phyloP scores from a whole-genome alignment of 1,140 invertebrate genomes.

The Whitmania pigra region DNA sequence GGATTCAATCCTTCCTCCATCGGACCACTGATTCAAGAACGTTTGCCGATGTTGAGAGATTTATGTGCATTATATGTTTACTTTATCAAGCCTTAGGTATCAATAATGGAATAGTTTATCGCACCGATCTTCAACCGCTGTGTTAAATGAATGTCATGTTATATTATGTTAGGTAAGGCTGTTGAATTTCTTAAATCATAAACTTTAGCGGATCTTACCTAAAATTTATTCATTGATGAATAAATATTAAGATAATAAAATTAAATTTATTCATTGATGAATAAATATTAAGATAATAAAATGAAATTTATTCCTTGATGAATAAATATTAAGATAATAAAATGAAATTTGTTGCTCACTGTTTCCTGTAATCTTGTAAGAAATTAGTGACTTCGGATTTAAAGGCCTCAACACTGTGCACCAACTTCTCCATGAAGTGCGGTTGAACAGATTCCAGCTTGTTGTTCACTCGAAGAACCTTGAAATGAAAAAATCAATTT shows the following conservation, averaged over 20 bases:
- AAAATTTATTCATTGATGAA: too few species aligned
- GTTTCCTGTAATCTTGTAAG: constrained; percentile 35
- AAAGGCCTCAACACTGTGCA: constrained; percentile 37
- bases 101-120: too few species aligned
- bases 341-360: constrained; percentile 28
- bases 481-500: constrained; percentile 9
- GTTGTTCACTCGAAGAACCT: constrained; percentile 38
- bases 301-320: too few species aligned
- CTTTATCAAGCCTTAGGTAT: not conserved
- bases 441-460: constrained; percentile 41
- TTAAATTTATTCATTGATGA: too few species aligned
- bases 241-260: too few species aligned
- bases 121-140: too few species aligned
- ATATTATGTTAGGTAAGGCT: not conserved
- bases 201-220: too few species aligned
- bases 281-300: too few species aligned
- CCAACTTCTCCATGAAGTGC: constrained; percentile 39
- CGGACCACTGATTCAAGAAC: constrained; percentile 51
- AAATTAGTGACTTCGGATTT: constrained; percentile 35
- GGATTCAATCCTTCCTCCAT: constrained; percentile 82
- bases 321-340: too few species aligned
- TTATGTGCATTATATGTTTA: too few species aligned
- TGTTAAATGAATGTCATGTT: not conserved
- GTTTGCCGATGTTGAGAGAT: too few species aligned
- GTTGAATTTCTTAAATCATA: not conserved